A percentile compares a stretch with the other conserved stretches of the same genome.
These are phyloP conservation scores for Helicoverpa armigera DNA, from an alignment of 1,140 invertebrate genomes.

Conservation along the genomic window DNA sequence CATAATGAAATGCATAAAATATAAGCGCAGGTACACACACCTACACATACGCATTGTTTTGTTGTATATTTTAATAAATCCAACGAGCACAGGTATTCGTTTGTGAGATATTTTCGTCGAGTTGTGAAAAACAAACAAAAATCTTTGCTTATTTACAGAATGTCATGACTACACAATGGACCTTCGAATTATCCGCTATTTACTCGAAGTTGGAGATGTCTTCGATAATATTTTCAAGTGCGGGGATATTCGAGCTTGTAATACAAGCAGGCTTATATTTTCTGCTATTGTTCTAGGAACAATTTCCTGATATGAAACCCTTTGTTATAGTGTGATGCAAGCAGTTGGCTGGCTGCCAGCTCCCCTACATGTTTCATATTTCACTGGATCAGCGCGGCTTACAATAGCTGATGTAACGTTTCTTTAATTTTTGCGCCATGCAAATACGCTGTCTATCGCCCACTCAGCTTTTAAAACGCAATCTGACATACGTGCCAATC, in stretches of 20 bases:
- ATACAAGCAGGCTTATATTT: constrained; percentile 70
- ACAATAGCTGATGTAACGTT: constrained; percentile 59
- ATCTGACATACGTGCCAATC: background rate
- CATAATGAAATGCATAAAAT: constrained; percentile 10
- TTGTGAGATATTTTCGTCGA: background rate
- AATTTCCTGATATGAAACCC: constrained; percentile 79
- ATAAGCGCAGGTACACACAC: background rate
- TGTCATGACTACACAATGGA: background rate
- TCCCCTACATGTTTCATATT: constrained; percentile 77
- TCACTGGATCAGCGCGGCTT: constrained; percentile 74
- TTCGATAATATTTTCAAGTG: constrained; percentile 48
- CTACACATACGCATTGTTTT: background rate
- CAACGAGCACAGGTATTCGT: background rate
- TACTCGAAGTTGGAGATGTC: constrained; percentile 19
- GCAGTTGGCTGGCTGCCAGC: constrained; percentile 74
- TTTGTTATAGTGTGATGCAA: constrained; percentile 78
- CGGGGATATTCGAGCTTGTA: constrained; percentile 56
- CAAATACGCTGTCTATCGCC: constrained; percentile 17
- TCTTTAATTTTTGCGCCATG: constrained; percentile 46
- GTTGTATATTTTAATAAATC: background rate
- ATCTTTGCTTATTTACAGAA: background rate
- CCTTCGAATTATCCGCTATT: background rate
- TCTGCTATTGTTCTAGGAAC: constrained; percentile 76
- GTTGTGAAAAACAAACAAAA: background rate
- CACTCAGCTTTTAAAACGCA: background rate